Base-by-base conservation (phyloP, 2,797 vertebrate genomes). In the Brotula barbata region DNA sequence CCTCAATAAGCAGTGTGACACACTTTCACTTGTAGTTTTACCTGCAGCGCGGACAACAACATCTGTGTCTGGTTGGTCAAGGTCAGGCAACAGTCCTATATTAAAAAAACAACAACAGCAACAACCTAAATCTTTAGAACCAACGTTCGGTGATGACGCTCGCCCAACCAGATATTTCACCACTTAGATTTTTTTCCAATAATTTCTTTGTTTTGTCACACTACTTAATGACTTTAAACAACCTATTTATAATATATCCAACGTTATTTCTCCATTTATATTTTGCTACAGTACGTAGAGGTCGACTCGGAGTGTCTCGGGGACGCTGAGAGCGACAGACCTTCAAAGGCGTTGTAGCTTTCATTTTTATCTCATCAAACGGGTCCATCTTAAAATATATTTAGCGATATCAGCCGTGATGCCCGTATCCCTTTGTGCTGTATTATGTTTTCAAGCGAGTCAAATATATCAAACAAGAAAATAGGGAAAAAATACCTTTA, bases 221-320 rank as follows among this genome's bases (percentile, higher is more conserved):
- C 56, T 40, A 73, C 53, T 64, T 58, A 75, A 69, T 69, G 23
- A 75, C 66, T 58, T 70, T 74, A 63, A 82, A 84, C 77, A 71
- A 78, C 75, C 54, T 40, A 78, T 73, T 61, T 75, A 19, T 72
- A 71, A 82, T 82, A 69, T 71, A 49, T 12, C 41, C 31, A 6
- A 21, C n/a, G n/a, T n/a, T n/a, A n/a, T n/a, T n/a, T n/a, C n/a
- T n/a, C n/a, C n/a, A n/a, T n/a, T n/a, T n/a, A n/a, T n/a, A n/a
- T n/a, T n/a, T n/a, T n/a, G n/a, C n/a, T n/a, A n/a, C n/a, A n/a
- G n/a, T n/a, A n/a, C n/a, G n/a, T n/a, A n/a, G n/a, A n/a, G n/a
- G n/a, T n/a, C n/a, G n/a, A n/a, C n/a, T n/a, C n/a, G n/a, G n/a
- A n/a, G n/a, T n/a, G n/a, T n/a, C n/a, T n/a, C n/a, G n/a, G n/a